phyloP scores from a whole-genome alignment of 2,113 vertebrate genomes.

The Barnardius zonarius region DNA sequence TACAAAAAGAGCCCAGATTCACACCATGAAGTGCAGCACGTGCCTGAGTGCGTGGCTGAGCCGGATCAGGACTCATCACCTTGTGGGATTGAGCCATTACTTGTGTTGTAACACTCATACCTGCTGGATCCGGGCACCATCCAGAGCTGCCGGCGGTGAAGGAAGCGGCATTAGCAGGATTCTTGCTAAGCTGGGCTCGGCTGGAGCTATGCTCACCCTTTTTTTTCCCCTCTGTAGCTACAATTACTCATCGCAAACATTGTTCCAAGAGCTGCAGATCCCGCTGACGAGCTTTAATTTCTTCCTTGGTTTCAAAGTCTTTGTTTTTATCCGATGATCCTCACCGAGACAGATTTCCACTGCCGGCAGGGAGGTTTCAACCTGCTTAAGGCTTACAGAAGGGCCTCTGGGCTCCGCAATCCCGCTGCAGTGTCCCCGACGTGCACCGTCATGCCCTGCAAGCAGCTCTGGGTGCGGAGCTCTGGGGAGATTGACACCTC shows the following conservation, averaged over 20 bases:
- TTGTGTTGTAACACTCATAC: background rate
- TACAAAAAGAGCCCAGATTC: accelerated
- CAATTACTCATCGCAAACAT: background rate
- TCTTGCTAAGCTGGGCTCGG: constrained; percentile 25
- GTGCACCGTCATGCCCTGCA: background rate
- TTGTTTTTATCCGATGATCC: background rate
- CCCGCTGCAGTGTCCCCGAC: background rate
- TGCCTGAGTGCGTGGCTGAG: background rate
- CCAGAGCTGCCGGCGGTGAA: background rate
- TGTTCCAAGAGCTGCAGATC: background rate
- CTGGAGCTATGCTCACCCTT: background rate
- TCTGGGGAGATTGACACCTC: background rate
- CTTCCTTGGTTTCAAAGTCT: background rate
- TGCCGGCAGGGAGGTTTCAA: background rate
- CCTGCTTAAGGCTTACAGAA: background rate
- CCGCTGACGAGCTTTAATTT: background rate
- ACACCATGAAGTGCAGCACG: background rate
- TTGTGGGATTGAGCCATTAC: background rate
- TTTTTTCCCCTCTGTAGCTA: background rate
- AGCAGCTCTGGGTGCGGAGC: background rate
- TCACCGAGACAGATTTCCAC: background rate
- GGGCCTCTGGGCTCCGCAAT: background rate
- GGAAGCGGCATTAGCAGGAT: constrained; percentile 22
- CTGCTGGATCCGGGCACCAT: background rate
- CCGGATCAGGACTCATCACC: background rate